These are phyloP conservation scores for Macrobrachium nipponense DNA, from an alignment of 1,140 invertebrate species.

Conservation along the genomic window DNA sequence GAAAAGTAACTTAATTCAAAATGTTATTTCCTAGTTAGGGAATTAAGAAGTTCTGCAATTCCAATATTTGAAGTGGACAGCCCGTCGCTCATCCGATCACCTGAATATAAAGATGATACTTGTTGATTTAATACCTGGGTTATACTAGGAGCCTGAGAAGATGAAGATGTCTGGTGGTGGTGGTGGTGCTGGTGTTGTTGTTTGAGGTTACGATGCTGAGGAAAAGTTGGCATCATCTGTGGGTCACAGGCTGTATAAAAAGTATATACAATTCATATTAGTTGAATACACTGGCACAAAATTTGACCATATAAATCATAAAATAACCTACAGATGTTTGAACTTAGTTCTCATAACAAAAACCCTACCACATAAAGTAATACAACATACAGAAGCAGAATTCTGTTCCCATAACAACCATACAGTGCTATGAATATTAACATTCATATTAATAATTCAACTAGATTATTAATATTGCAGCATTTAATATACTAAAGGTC, in stretches of 20 bases:
- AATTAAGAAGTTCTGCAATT: constrained; percentile 6
- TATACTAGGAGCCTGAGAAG: constrained; percentile 1
- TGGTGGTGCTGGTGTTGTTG: neutral
- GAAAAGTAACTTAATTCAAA: no score
- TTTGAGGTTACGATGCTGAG: constrained; percentile 91
- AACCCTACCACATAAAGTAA: no score
- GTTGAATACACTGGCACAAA: constrained; percentile 70
- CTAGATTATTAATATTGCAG: no score
- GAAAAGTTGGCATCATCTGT: constrained; percentile 96
- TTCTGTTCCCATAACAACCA: no score
- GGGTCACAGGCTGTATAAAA: constrained; percentile 81
- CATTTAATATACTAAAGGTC: no score
- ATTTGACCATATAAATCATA: no score
- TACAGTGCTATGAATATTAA: no score
- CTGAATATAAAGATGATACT: neutral
- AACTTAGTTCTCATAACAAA: no score
- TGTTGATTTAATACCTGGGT: constrained; percentile 3
- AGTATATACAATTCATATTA: neutral
- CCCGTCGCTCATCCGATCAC: neutral
- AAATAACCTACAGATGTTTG: no score
- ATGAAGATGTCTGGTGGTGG: neutral
- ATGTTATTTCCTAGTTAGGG: neutral
- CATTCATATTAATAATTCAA: no score
- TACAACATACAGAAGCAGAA: no score
- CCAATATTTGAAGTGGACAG: neutral